Evolutionary conservation across 2,113 vertebrate species (phyloP).

Genomic region (sheep (Ovis aries)): ARS-UI_Ramb_v3.0 NC_056080.1:111628501-111629000

Average conservation of each 20-base stretch:
- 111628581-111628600: constrained; percentile 20
- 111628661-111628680: constrained; percentile 67
- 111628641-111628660: constrained; percentile 58
- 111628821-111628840: constrained; percentile 46
- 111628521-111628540: neutral
- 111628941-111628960: constrained; percentile 65
- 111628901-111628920: neutral
- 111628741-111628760: constrained; percentile 68
- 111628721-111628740: constrained; percentile 67
- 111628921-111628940: constrained; percentile 68
- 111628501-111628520: constrained; percentile 11
- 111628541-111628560: neutral
- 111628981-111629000: constrained; percentile 72
- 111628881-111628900: constrained; percentile 60
- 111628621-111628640: constrained; percentile 26
- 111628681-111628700: constrained; percentile 60
- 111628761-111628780: constrained; percentile 71
- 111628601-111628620: constrained; percentile 41
- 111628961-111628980: constrained; percentile 76
- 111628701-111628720: constrained; percentile 70
- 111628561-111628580: neutral
- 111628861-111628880: constrained; percentile 53
- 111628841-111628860: constrained; percentile 32
- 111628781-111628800: constrained; percentile 67
- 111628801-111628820: constrained; percentile 67